Evolutionary conservation across 2,113 vertebrate genomes (phyloP), one percentile per base, ranked within the genome.

Genomic region (Callipepla californica): DNA sequence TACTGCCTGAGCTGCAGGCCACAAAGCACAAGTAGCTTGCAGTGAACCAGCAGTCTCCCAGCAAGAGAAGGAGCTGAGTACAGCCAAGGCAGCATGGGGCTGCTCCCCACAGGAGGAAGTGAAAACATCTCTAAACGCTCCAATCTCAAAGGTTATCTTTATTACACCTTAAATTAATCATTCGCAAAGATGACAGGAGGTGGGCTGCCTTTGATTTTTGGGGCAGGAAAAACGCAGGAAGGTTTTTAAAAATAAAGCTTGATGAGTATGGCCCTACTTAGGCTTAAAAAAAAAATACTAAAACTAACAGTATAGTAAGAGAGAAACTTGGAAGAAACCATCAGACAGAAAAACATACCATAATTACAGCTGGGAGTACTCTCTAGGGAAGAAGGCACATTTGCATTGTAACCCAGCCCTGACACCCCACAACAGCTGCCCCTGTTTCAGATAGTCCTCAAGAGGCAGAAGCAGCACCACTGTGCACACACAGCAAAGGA

Each of bases 361-460:
- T 8, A 73, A 34, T 20, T 55, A 42, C 0, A 59, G 26, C n/a
- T 77, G 30, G 8, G 7, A 72, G 18, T 11, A 50, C 0, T 28
- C 45, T 15, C 19, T 53, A 72, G 22, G 47, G n/a, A 30, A 74
- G 48, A 2, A 9, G 45, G 34, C 5, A 40, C 15, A 6, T 1
- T 36, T 0, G 1, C 2, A 30, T 8, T 21, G 21, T 6, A 36
- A 0, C 40, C 38, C 66, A 65, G 38, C 84, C 42, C 1, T 18
- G 70, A 66, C 51, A 40, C 25, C n/a, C 53, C 67, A 36, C 57
- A 38, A n/a, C 7, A 3, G 0, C 66, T 86, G 11, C 34, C 34
- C 32, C 63, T 34, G 58, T 1, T 5, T 4, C 79, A 58, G 53
- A 68, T 76, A 9, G 84, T 51, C 67, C 19, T 14, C 36, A 69